Conservation (phyloP, 2,797 vertebrate species). For the Rhinogobio ventralis region DNA sequence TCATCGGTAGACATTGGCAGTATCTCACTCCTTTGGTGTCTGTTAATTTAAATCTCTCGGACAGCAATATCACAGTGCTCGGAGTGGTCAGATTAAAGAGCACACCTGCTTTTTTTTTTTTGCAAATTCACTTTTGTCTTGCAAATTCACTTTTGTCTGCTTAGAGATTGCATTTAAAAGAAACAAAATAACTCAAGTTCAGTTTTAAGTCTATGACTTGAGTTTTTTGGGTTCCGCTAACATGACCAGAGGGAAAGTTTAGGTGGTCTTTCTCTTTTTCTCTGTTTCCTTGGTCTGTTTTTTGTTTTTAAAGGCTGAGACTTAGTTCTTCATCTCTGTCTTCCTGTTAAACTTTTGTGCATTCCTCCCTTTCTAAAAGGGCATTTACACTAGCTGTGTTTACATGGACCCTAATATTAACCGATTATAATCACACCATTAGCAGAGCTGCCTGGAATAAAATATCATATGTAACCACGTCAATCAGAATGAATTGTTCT, state of each 20-base stretch:
- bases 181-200: neutral
- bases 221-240: neutral
- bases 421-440: neutral
- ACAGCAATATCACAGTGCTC: neutral
- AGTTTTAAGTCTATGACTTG: neutral
- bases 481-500: neutral
- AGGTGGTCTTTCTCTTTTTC: neutral
- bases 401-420: neutral
- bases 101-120: neutral
- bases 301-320: neutral
- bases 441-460: neutral
- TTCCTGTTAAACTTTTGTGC: neutral
- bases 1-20: neutral
- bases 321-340: neutral
- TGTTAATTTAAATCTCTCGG: constrained; percentile 1
- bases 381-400: neutral
- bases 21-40: constrained; percentile 19
- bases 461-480: neutral
- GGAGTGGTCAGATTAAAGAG: constrained; percentile 8
- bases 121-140: neutral
- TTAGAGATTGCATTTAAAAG: neutral
- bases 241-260: neutral
- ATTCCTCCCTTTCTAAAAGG: neutral
- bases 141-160: neutral
- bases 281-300: neutral